A percentile compares a stretch with the other conserved stretches of the same genome.
Conservation (phyloP, 2,888 invertebrate genomes). For the Meghimatium bilineatum region DNA sequence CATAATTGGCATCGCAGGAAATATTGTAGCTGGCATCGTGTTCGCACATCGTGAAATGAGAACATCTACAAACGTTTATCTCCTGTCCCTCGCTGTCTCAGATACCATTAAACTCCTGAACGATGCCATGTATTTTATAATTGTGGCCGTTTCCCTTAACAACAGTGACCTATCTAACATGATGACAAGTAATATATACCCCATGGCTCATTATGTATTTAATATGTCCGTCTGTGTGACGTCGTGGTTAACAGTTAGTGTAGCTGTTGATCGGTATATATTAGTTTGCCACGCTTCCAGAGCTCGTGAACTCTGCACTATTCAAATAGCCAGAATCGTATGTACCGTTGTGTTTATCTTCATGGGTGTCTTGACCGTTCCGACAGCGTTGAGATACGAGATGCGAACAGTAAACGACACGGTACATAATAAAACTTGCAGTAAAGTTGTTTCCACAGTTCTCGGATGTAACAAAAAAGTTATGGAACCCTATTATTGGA, state of each 20-base stretch:
- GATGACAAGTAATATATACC: constrained; percentile 67
- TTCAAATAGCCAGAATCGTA: constrained; percentile 63
- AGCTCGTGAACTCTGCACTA: constrained; percentile 64
- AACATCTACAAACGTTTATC: constrained; percentile 72
- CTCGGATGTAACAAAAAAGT: constrained; percentile 68
- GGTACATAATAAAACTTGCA: constrained; percentile 60
- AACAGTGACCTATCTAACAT: constrained; percentile 56
- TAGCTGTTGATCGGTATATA: constrained; percentile 73
- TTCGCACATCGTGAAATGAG: constrained; percentile 66
- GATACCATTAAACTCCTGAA: constrained; percentile 72
- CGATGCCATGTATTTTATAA: constrained; percentile 71
- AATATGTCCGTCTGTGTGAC: constrained; percentile 70
- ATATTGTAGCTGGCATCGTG: constrained; percentile 68
- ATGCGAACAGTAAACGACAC: constrained; percentile 61
- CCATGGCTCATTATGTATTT: constrained; percentile 73
- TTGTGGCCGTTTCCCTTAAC: constrained; percentile 61
- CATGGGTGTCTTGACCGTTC: constrained; percentile 71
- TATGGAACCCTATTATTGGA: constrained; percentile 71
- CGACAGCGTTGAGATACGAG: constrained; percentile 71
- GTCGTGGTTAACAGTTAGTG: constrained; percentile 73
- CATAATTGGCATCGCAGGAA: constrained; percentile 66
- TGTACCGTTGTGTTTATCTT: constrained; percentile 68
- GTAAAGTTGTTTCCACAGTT: constrained; percentile 60
- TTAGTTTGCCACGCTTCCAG: constrained; percentile 71
- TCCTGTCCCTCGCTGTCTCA: constrained; percentile 70